Evolutionary conservation across 30 jellyfish, hydroid and myxozoan genomes (phyloP), one percentile per base, ranked within the genome.

Genomic region (Aurelia coerulea): DNA sequence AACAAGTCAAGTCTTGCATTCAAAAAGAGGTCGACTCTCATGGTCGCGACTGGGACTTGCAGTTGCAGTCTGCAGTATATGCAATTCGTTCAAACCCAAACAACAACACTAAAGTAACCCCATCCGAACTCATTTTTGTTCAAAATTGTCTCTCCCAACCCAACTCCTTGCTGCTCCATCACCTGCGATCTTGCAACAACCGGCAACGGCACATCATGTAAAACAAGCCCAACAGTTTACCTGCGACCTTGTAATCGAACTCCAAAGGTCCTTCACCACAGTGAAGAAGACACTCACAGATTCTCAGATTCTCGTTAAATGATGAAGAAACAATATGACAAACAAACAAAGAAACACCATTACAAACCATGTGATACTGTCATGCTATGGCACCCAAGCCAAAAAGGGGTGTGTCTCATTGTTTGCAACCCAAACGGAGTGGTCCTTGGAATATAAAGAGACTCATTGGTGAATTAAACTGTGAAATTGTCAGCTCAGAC

Each of bases 1-100:
- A 78, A 34, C 89, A 78, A 78, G 80, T 62, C 52, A 78, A 78
- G 53, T 59, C 89, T 16, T 78, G 89, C 53, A 65, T 78, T 10
- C 89, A 62, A 65, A 78, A 78, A 46, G 79, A 59, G 41, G 89
- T 62, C 58, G 89, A 78, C 74, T 41, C 23, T 11, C 76, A 52
- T 37, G 49, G 49, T 4, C 49, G 49, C 39, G 60, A 56, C 16
- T 77, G 78, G 87, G 87, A 77, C 49, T 29, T 29, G 41, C 75
- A 77, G 32, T 58, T 77, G 29, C 29, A 23, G 29, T 23, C 29
- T 23, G 39, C 76, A 51, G 80, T 39, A 23, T 73, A 41, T 29
- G 74, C 73, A 9, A 73, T 73, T 5, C 17, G 84, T 29, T 46
- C 70, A 73, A 62, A 52, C 32, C 52, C 19, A 31, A 34, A 65